Percentiles rank a stretch among this genome's conserved stretches.
phyloP scores from a whole-genome alignment of 2,797 vertebrate genomes.

The Squalus acanthias region DNA sequence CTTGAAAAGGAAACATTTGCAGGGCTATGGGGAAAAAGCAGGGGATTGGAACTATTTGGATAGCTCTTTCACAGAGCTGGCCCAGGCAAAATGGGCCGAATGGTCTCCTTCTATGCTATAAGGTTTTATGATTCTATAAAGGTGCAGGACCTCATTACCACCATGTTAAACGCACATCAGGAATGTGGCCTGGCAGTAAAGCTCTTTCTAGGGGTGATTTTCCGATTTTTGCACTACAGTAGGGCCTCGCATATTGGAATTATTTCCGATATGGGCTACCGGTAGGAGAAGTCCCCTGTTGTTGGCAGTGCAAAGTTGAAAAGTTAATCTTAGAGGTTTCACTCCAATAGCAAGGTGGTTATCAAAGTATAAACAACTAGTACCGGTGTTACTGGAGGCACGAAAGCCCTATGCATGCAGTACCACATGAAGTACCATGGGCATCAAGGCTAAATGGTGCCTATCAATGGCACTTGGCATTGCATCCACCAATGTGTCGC shows the following conservation, averaged over 20 bases:
- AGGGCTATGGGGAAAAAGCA: background rate
- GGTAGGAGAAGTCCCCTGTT: background rate
- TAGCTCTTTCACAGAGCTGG: background rate
- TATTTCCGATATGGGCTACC: too few relatives aligned
- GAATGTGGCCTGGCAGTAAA: background rate
- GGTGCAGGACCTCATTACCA: background rate
- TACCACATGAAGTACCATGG: background rate
- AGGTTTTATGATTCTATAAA: too few relatives aligned
- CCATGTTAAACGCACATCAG: background rate
- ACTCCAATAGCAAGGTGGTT: background rate
- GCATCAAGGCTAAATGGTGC: background rate
- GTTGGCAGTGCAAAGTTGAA: background rate
- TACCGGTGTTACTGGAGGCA: background rate
- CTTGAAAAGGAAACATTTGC: background rate
- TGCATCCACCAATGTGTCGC: background rate
- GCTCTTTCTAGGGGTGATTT: background rate
- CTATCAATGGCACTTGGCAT: background rate
- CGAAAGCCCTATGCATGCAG: background rate
- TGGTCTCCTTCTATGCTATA: too few relatives aligned
- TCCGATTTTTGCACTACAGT: background rate
- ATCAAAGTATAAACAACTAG: background rate
- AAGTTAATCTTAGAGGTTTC: background rate
- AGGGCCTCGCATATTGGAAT: too few relatives aligned
- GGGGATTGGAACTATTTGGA: background rate
- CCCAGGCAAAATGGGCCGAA: too few relatives aligned